Conservation (phyloP, 2,888 invertebrate species). For the Isoperla grammatica region DNA sequence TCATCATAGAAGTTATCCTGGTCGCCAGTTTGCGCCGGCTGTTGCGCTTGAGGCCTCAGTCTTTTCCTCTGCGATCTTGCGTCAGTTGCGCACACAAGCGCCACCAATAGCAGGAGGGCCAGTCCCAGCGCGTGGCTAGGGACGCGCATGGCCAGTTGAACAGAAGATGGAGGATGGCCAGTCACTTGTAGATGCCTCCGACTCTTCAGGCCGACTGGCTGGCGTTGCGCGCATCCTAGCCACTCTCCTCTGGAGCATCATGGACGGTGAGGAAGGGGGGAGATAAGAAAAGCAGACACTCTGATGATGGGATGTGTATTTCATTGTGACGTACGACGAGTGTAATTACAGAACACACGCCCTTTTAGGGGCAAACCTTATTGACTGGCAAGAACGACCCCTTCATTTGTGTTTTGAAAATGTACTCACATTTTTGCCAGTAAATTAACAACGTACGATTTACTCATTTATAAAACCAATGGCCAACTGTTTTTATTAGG, state of each 20-base stretch:
- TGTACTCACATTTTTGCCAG: no score
- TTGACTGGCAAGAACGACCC: no score
- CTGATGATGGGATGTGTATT: no score
- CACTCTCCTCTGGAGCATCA: background rate
- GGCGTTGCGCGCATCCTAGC: conserved; percentile 41
- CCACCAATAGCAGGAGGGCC: background rate
- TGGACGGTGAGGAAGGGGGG: background rate
- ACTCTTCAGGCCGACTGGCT: conserved; percentile 36
- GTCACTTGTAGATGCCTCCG: no score
- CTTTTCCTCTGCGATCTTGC: conserved; percentile 3
- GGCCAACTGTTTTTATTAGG: no score
- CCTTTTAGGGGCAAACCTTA: no score
- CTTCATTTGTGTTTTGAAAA: no score
- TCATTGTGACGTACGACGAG: no score
- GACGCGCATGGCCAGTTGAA: background rate
- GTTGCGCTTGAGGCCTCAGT: conserved; percentile 1
- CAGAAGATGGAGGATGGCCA: no score
- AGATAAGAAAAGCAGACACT: background rate
- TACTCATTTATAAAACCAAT: no score
- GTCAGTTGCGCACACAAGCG: background rate
- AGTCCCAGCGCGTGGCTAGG: background rate
- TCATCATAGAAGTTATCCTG: background rate
- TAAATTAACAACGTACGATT: no score
- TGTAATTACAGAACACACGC: no score
- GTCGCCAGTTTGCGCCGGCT: background rate